Evolutionary conservation across 1,140 invertebrate genomes (phyloP).

Genomic region (Dreissena rostriformis): DNA sequence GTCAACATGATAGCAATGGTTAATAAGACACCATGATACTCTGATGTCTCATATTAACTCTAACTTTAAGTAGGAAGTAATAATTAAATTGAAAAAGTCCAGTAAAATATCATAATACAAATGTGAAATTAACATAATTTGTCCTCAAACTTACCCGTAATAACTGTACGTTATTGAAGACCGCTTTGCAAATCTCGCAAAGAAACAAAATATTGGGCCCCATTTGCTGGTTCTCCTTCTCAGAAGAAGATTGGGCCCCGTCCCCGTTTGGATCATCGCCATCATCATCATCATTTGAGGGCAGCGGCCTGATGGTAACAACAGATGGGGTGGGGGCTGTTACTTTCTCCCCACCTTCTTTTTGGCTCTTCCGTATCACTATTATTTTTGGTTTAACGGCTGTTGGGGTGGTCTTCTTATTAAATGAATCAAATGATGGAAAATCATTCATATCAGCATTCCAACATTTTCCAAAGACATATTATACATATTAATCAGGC

Average conservation of each 20-base stretch:
- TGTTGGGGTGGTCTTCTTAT: too few relatives aligned
- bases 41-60: background rate
- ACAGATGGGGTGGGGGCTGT: too few relatives aligned
- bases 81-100: background rate
- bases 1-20: background rate
- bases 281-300: too few relatives aligned
- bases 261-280: background rate
- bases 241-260: background rate
- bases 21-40: background rate
- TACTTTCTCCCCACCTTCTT: too few relatives aligned
- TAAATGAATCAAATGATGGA: too few relatives aligned
- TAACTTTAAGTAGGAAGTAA: background rate
- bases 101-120: background rate
- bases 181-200: slow-evolving; percentile 41
- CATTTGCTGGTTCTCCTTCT: slow-evolving; percentile 40
- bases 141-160: slow-evolving; percentile 25
- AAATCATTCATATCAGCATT: too few relatives aligned
- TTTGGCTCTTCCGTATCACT: too few relatives aligned
- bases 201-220: slow-evolving; percentile 43
- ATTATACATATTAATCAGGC: too few relatives aligned
- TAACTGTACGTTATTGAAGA: slow-evolving; percentile 35
- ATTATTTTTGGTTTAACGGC: too few relatives aligned
- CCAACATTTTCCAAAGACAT: too few relatives aligned
- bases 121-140: background rate
- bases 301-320: too few relatives aligned